A percentile compares a stretch with the other conserved stretches of the same genome.
Evolutionary conservation across 1,140 invertebrate genomes (phyloP).

Genomic region (Zophobas morio): DNA sequence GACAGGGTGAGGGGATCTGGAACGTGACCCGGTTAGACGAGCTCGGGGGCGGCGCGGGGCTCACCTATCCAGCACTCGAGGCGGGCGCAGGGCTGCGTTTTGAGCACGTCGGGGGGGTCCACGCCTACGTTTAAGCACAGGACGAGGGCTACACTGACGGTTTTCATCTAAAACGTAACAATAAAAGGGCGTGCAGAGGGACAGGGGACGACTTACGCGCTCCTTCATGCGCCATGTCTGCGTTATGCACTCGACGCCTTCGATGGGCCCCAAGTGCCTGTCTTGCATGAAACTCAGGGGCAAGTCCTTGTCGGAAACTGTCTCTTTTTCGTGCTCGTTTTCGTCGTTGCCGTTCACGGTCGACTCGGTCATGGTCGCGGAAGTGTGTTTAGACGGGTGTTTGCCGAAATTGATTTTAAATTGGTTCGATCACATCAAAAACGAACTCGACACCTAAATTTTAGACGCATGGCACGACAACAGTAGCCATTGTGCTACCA

Average conservation of each 20-base stretch:
- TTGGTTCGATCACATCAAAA: slow-evolving; percentile 14
- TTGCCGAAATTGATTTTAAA: background rate
- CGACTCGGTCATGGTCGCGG: slow-evolving; percentile 30
- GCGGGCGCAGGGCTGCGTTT: slow-evolving; percentile 95
- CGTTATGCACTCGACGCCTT: slow-evolving; percentile 79
- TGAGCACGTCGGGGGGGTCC: slow-evolving; percentile 98
- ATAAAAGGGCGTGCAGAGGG: background rate
- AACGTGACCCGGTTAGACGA: slow-evolving; percentile 39
- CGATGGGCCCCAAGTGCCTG: slow-evolving; percentile 83
- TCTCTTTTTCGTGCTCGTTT: slow-evolving; percentile 25
- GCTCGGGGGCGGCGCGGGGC: slow-evolving; percentile 1
- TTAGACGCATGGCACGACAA: slow-evolving; percentile 46
- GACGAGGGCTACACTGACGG: slow-evolving; percentile 98
- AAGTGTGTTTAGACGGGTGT: background rate
- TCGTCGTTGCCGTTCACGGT: slow-evolving; percentile 40
- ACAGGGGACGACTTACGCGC: slow-evolving; percentile 73
- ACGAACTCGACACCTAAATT: slow-evolving; percentile 31
- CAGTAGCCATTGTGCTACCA: slow-evolving; percentile 27
- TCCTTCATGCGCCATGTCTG: slow-evolving; percentile 94
- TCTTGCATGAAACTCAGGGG: slow-evolving; percentile 79
- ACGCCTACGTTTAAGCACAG: slow-evolving; percentile 98
- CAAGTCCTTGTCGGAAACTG: slow-evolving; percentile 73
- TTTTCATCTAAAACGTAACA: slow-evolving; percentile 86
- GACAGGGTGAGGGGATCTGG: slow-evolving; percentile 87
- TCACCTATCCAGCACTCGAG: slow-evolving; percentile 98